phyloP scores from a whole-genome alignment of 2,797 vertebrate genomes.

The Enteromius fasciolatus region DNA sequence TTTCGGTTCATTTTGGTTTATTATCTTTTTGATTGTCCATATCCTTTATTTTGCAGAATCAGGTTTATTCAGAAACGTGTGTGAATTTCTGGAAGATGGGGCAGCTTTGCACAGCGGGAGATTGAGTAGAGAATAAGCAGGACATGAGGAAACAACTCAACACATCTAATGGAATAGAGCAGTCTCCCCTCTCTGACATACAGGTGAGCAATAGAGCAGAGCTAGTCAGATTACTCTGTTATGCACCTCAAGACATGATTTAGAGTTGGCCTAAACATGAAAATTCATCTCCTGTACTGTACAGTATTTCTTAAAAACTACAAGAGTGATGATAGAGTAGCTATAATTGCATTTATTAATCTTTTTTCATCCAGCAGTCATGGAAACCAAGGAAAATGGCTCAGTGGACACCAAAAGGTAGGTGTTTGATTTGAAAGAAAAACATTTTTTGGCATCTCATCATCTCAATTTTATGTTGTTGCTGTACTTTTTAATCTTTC shows the following conservation, averaged over 20 bases:
- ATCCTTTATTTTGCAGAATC: not conserved
- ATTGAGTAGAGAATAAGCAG: slow-evolving; percentile 60
- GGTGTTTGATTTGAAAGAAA: slow-evolving; percentile 1
- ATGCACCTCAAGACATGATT: not conserved
- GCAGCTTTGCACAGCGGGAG: slow-evolving; percentile 31
- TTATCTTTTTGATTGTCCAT: not conserved
- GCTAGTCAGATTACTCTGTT: not conserved
- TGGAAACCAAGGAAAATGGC: slow-evolving; percentile 97
- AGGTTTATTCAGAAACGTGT: not conserved
- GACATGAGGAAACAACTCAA: slow-evolving; percentile 61
- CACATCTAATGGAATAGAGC: slow-evolving; percentile 74
- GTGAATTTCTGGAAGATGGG: not conserved
- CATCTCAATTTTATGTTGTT: not conserved
- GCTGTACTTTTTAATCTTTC: not conserved
- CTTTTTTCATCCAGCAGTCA: slow-evolving; percentile 72
- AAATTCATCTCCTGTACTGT: not conserved
- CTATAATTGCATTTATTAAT: not conserved
- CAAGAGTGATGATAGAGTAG: not conserved
- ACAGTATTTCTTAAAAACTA: not conserved
- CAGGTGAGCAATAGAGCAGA: slow-evolving; percentile 35
- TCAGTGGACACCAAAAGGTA: slow-evolving; percentile 94
- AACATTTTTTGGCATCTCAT: not conserved
- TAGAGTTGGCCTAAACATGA: not conserved
- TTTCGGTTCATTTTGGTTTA: not conserved
- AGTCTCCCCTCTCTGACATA: slow-evolving; percentile 41